Evolutionary conservation across 2,113 vertebrate species (phyloP), one percentile per base, ranked within the genome.

Genomic region (Hiodon tergisus): DNA sequence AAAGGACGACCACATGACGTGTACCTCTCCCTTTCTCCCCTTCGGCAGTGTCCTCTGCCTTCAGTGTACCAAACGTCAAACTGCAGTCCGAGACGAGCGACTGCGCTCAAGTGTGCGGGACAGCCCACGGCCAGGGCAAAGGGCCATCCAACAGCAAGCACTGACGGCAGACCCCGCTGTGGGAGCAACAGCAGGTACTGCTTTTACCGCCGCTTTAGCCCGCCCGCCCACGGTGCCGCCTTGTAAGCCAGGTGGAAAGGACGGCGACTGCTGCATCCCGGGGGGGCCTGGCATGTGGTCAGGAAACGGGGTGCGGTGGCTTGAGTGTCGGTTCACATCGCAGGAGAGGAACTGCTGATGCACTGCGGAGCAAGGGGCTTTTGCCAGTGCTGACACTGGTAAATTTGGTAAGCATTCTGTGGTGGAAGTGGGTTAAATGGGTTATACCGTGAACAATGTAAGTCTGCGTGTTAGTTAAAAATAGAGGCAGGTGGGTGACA

Each of bases 1-100:
- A 17, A 9, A 31, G 63, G 16, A 61, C 4, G 60, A 63, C 9
- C 4, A 6, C 16, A 53, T 6, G n/a, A 14, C 0, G 11, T 7
- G 4, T 54, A 10, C 59, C 16, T 66, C 85, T 87, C 54, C 13
- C 81, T 67, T 77, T 73, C 14, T 70, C 76, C 85, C 68, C 83
- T 75, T 84, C 79, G 79, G 52, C 91, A 98, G 96, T 98, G 94
- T 96, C 93, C 88, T 96, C 94, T 89, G 93, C 98, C 92, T 98
- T 98, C 92, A 94, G 92, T 14, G 89, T 96, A 81, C 90, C 92
- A 84, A 94, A 91, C 88, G 90, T 98, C 86, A 94, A 92, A 91
- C 90, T 98, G 87, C 95, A 97, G 82, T 87, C 90, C 8, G 96
- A 98, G 88, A 88, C 87, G 60, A 95, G 91, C 83, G 95, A 97